A percentile compares a stretch with the other conserved stretches of the same genome.
phyloP scores from a whole-genome alignment of 2,797 vertebrate species.

The Micromesistius poutassou region DNA sequence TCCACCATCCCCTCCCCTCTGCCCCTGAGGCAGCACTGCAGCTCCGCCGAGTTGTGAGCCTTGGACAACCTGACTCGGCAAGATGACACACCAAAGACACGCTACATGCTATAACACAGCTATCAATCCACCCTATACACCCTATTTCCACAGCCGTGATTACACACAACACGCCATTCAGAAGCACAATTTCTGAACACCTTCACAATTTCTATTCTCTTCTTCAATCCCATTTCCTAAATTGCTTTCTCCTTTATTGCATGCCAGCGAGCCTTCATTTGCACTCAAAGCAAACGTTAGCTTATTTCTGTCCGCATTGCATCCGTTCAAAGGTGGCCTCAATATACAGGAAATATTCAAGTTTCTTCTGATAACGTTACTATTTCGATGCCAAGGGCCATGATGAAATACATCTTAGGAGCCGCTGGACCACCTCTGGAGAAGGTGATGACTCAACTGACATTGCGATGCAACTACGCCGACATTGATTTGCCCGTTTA shows the following conservation, averaged over 20 bases:
- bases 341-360: neutral
- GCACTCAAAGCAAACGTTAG: neutral
- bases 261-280: neutral
- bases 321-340: neutral
- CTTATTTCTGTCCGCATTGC: neutral
- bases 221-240: neutral
- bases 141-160: neutral
- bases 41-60: neutral
- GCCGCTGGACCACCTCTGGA: neutral
- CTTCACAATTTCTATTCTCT: neutral
- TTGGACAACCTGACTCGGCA: neutral
- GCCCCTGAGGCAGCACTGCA: neutral
- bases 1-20: neutral
- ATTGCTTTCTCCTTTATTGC: neutral
- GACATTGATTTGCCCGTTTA: neutral
- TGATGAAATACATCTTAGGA: neutral
- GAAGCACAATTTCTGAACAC: neutral
- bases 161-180: neutral
- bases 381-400: no score
- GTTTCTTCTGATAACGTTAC: neutral
- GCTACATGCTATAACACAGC: neutral
- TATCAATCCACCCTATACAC: neutral
- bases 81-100: neutral
- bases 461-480: neutral
- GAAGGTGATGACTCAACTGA: neutral